Percentiles rank a stretch among this genome's conserved stretches.
Evolutionary conservation across 2,113 vertebrate species (phyloP).

Genomic region (Azemiops feae): DNA sequence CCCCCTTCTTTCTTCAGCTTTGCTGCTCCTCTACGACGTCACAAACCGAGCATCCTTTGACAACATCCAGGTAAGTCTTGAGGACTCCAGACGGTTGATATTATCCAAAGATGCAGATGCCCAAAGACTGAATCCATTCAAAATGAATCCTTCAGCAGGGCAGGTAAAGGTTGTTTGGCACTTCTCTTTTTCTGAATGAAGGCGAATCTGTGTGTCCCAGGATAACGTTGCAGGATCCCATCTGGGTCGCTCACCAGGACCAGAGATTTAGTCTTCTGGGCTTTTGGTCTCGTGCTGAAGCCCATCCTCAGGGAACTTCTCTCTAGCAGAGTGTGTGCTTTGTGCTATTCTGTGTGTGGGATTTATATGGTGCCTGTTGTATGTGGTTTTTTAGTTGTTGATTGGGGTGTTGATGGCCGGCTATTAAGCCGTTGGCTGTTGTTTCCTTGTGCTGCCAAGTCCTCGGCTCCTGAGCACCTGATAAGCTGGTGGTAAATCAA

Average conservation of each 20-base stretch:
- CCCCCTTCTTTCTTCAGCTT: conserved; percentile 69
- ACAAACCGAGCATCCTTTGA: conserved; percentile 91
- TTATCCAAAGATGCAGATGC: no score
- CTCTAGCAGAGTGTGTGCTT: not conserved
- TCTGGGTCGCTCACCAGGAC: not conserved
- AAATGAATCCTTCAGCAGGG: not conserved
- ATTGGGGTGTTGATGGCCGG: not conserved
- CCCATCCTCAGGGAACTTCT: not conserved
- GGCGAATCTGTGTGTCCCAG: not conserved
- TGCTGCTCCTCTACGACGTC: conserved; percentile 90
- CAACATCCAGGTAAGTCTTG: conserved; percentile 84
- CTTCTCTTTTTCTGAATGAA: not conserved
- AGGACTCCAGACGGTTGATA: not conserved
- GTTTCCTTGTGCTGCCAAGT: not conserved
- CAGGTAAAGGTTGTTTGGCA: not conserved
- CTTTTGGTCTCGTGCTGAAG: not conserved
- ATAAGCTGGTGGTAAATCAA: not conserved
- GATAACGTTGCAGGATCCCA: not conserved
- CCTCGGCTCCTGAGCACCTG: not conserved
- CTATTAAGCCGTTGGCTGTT: not conserved
- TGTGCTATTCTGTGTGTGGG: not conserved
- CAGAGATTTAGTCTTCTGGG: not conserved
- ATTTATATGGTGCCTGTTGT: not conserved
- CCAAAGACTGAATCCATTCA: not conserved
- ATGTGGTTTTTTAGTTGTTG: not conserved